Percentiles rank a stretch among this genome's conserved stretches.
Evolutionary conservation across 2,797 vertebrate species (phyloP).

Genomic region (Myotis daubentonii): DNA sequence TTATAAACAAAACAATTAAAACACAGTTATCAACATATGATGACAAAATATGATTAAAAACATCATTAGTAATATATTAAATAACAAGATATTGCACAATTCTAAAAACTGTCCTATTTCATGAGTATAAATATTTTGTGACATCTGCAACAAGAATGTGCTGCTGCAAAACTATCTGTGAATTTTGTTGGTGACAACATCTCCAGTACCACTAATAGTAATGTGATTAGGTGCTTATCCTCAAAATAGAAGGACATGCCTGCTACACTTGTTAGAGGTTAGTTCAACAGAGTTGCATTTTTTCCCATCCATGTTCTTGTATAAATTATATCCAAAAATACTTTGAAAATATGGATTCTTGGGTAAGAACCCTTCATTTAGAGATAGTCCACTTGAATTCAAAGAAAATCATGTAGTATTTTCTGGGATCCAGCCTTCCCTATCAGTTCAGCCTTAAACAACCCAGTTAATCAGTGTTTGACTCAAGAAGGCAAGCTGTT

Average conservation of each 20-base stretch:
- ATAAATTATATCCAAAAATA: slow-evolving; percentile 6
- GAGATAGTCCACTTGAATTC: neutral
- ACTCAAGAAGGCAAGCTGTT: slow-evolving; percentile 55
- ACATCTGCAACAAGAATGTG: neutral
- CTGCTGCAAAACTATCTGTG: neutral
- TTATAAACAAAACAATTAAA: slow-evolving; percentile 27
- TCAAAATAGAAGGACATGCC: neutral
- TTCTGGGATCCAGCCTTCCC: neutral
- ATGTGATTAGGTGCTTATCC: neutral
- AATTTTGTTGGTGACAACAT: neutral
- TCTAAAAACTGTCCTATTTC: neutral
- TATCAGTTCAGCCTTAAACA: neutral
- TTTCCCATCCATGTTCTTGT: neutral
- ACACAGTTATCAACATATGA: neutral
- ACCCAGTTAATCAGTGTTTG: neutral
- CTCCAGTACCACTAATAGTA: neutral
- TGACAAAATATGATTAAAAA: neutral
- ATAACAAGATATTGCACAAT: neutral
- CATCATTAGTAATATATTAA: neutral
- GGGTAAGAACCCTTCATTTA: neutral
- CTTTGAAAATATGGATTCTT: neutral
- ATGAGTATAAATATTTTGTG: neutral
- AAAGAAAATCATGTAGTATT: neutral
- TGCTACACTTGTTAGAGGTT: neutral
- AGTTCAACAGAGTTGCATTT: neutral